Evolutionary conservation across 2,797 vertebrate genomes (phyloP).

Genomic region (Naso thynnoides): DNA sequence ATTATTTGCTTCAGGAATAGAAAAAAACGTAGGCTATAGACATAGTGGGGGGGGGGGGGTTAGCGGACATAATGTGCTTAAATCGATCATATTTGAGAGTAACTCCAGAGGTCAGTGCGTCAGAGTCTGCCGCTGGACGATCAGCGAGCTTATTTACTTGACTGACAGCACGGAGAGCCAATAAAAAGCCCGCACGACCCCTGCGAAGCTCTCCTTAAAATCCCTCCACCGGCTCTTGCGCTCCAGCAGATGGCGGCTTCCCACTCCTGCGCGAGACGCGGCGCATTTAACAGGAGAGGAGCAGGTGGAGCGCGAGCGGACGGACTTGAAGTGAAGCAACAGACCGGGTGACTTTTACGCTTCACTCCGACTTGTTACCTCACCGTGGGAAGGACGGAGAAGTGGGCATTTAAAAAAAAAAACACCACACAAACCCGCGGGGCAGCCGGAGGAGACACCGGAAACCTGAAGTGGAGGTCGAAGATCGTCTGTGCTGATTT

Average conservation of each 20-base stretch:
- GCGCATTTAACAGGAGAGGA: slow-evolving; percentile 23
- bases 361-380: neutral
- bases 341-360: slow-evolving; percentile 44
- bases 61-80: slow-evolving; percentile 54
- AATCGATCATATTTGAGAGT: slow-evolving; percentile 64
- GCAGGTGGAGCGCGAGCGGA: slow-evolving; percentile 53
- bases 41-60: slow-evolving; percentile 21
- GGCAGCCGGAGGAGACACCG: neutral
- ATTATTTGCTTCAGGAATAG: no score
- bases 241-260: slow-evolving; percentile 90
- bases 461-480: neutral
- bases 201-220: slow-evolving; percentile 90
- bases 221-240: slow-evolving; percentile 80
- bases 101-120: slow-evolving; percentile 51
- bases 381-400: slow-evolving; percentile 17
- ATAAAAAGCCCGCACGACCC: slow-evolving; percentile 82
- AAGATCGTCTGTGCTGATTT: slow-evolving; percentile 15
- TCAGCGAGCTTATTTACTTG: slow-evolving; percentile 63
- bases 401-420: slow-evolving; percentile 1
- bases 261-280: slow-evolving; percentile 65
- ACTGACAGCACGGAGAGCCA: slow-evolving; percentile 90
- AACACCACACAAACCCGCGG: no score
- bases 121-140: slow-evolving; percentile 30
- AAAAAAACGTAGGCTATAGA: slow-evolving; percentile 15
- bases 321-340: slow-evolving; percentile 39